Conservation (phyloP, 1,140 invertebrate species). For the Heliconius nattereri region DNA sequence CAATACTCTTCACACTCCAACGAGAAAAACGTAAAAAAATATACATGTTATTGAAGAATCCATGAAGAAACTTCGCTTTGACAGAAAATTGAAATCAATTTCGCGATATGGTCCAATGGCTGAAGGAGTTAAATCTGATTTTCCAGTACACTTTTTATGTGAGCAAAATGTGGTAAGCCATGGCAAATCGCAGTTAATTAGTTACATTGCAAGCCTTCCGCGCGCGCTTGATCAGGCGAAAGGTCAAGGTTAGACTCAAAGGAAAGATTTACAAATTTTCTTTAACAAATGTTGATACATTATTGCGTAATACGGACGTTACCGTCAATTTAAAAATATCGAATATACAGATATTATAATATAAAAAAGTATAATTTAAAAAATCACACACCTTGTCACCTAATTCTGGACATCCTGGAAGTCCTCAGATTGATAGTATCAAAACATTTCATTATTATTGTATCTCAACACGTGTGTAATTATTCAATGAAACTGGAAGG, state of each 20-base stretch:
- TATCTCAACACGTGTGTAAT: no score
- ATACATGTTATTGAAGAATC: no score
- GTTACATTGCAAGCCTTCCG: conserved; percentile 41
- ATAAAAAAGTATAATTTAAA: no score
- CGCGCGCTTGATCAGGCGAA: conserved; percentile 35
- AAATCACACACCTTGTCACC: no score
- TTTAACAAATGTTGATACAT: background rate
- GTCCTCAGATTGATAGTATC: no score
- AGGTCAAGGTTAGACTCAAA: conserved; percentile 41
- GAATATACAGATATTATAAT: no score
- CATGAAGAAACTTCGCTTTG: background rate
- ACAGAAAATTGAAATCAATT: background rate
- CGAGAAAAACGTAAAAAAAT: no score
- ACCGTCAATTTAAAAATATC: no score
- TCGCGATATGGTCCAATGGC: background rate
- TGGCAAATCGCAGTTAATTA: conserved; percentile 49
- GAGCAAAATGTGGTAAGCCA: conserved; percentile 41
- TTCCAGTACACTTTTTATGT: conserved; percentile 18
- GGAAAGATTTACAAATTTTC: background rate
- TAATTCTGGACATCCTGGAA: no score
- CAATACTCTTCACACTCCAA: no score
- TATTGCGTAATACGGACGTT: background rate
- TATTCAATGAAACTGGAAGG: no score
- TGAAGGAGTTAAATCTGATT: conserved; percentile 15
- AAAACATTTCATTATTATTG: no score